Evolutionary conservation across 2,113 vertebrate genomes (phyloP), one percentile per base, ranked within the genome.

Genomic region (Mormyrus lacerda): DNA sequence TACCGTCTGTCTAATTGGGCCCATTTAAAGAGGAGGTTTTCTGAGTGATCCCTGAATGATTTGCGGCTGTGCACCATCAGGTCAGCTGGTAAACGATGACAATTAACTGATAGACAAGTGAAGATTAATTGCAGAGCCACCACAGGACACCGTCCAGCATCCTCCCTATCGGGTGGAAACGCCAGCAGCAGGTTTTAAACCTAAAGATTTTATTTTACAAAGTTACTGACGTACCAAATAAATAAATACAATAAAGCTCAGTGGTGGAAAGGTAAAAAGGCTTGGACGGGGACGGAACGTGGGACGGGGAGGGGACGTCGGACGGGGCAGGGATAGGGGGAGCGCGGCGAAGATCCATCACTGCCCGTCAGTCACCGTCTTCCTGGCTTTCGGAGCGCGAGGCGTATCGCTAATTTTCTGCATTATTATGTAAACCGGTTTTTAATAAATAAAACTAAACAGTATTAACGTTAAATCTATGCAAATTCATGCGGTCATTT

Each of bases 401-500:
- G 94, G 93, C 90, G 94, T 95, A 96, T 93, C 89, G 91, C 91
- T 91, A 90, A 94, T 95, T 96, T 96, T 93, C 92, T 95, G 93
- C 94, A 95, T 96, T 95, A 95, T 97, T 97, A 97, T 97, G 95
- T 95, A 96, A 97, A 97, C 93, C 94, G 93, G 94, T 95, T 95
- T 94, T 96, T 91, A 91, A 93, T 95, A 97, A 97, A 97, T 96
- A 97, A 96, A 97, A 96, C 96, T 95, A 95, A 96, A 96, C 96
- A 95, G 95, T 96, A 96, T 96, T 96, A 95, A 96, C 97, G 96
- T 95, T 97, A 97, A 98, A 98, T 97, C 97, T 97, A 99, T 99
- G 98, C 97, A 98, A 99, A 99, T 98, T 94, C 94, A 97, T 96
- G 95, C 96, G 96, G 97, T 97, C 97, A 98, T 99, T 97, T 97